phyloP scores from a whole-genome alignment of 2,888 invertebrate genomes.

The Ischnus inquisitorius region DNA sequence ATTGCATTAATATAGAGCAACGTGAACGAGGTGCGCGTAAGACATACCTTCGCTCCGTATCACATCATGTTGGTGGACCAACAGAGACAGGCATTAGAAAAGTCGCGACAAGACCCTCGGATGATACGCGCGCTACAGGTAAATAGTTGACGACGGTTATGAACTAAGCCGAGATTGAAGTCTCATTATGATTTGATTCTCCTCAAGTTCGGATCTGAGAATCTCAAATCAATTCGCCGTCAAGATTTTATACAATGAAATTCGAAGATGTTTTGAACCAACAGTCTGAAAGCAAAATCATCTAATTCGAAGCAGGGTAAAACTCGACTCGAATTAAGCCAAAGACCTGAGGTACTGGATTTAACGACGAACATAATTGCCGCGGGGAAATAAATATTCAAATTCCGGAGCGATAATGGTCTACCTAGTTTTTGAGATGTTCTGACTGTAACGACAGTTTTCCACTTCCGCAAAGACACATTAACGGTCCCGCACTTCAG shows the following conservation, averaged over 20 bases:
- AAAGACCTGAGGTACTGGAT: not conserved
- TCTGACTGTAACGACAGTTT: not conserved
- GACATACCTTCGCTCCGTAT: conserved; percentile 55
- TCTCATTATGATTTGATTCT: not conserved
- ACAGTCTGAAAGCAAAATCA: no score
- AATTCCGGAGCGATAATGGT: not conserved
- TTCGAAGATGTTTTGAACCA: no score
- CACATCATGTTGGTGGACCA: conserved; percentile 11
- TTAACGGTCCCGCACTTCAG: not conserved
- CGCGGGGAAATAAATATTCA: not conserved
- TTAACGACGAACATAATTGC: not conserved
- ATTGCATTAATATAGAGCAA: conserved; percentile 74
- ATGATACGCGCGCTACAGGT: not conserved
- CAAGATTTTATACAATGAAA: no score
- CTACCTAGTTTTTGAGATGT: not conserved
- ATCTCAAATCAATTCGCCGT: no score
- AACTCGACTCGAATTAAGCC: no score
- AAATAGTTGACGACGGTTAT: not conserved
- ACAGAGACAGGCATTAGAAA: conserved; percentile 19
- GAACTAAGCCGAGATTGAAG: not conserved
- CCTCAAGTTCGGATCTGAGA: not conserved
- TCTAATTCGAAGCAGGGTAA: no score
- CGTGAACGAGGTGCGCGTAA: conserved; percentile 67
- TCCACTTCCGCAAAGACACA: not conserved
- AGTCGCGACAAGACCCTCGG: not conserved